Conservation (phyloP, 1,140 invertebrate species). For the Apis laboriosa region DNA sequence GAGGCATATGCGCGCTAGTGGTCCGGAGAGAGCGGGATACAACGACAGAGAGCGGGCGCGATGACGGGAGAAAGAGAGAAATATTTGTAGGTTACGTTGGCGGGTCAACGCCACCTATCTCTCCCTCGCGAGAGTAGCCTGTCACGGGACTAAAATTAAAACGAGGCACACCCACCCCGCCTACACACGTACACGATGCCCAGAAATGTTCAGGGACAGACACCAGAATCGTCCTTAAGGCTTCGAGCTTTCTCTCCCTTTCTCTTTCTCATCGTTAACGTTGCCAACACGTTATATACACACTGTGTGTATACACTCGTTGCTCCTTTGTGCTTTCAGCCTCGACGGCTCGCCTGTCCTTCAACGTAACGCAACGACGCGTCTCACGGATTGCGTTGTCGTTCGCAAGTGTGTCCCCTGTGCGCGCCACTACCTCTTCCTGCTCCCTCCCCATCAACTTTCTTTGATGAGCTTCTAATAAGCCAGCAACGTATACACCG, state of each 20-base stretch:
- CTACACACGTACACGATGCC: conserved; percentile 34
- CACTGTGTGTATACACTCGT: background rate
- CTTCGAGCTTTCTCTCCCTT: conserved; percentile 34
- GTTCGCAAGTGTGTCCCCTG: conserved; percentile 25
- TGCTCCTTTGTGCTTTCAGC: conserved; percentile 41
- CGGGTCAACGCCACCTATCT: conserved; percentile 75
- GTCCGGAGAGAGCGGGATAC: conserved; percentile 19
- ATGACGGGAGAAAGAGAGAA: conserved; percentile 54
- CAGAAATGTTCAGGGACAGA: conserved; percentile 42
- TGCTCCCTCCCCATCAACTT: conserved; percentile 14
- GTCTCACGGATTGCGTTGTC: conserved; percentile 41
- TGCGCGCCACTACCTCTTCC: conserved; percentile 31
- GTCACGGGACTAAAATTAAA: conserved; percentile 78
- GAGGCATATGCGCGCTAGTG: conserved; percentile 36
- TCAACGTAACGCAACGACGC: conserved; percentile 17
- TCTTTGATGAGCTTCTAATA: conserved; percentile 32
- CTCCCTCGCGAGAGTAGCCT: conserved; percentile 58
- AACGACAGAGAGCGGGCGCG: conserved; percentile 9
- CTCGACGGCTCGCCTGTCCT: conserved; percentile 28
- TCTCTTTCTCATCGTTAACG: conserved; percentile 26
- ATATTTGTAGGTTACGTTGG: conserved; percentile 74
- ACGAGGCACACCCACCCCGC: conserved; percentile 65
- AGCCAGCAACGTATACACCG: background rate
- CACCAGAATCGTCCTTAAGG: conserved; percentile 42
- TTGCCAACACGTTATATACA: background rate